A percentile compares a stretch with the other conserved stretches of the same genome.
These are phyloP conservation scores for Austrolebias charrua DNA, from an alignment of 2,797 vertebrate genomes.

Conservation along the genomic window DNA sequence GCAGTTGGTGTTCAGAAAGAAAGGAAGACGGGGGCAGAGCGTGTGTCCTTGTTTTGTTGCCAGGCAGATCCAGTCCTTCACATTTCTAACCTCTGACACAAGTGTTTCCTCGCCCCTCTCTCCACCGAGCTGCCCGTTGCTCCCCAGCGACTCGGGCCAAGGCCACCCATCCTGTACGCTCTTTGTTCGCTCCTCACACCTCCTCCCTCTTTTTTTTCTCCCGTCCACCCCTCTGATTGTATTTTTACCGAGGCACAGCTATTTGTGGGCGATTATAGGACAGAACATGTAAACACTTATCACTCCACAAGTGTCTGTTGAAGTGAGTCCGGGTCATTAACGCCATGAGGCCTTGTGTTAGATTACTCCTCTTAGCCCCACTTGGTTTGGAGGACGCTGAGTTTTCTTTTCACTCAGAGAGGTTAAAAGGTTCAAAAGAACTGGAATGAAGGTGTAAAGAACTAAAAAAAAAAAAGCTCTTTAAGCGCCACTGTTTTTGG, in stretches of 20 bases:
- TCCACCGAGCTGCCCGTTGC: slow-evolving; percentile 42
- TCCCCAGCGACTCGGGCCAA: slow-evolving; percentile 61
- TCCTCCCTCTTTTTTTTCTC: too few species aligned
- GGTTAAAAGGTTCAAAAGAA: too few species aligned
- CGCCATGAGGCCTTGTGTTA: slow-evolving; percentile 24
- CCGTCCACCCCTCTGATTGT: slow-evolving; percentile 52
- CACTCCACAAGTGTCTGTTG: slow-evolving; percentile 54
- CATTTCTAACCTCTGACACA: slow-evolving; percentile 81
- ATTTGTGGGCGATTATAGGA: slow-evolving; percentile 76
- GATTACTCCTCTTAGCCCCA: not conserved
- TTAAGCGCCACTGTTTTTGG: too few species aligned
- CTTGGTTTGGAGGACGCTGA: too few species aligned
- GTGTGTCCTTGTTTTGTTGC: slow-evolving; percentile 68
- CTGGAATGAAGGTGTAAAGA: too few species aligned
- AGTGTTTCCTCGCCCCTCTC: slow-evolving; percentile 64
- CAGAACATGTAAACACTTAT: slow-evolving; percentile 74
- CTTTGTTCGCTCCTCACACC: slow-evolving; percentile 38
- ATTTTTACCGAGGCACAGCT: slow-evolving; percentile 60
- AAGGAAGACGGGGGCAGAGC: slow-evolving; percentile 11
- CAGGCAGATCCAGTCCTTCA: slow-evolving; percentile 71
- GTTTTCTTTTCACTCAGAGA: too few species aligned
- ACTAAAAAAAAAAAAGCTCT: too few species aligned
- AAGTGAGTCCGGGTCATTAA: slow-evolving; percentile 41
- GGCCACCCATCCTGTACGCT: slow-evolving; percentile 28
- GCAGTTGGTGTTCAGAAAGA: slow-evolving; percentile 9